Evolutionary conservation across 2,888 invertebrate species (phyloP), one percentile per base, ranked within the genome.

Genomic region (Cheilosia grossa): DNA sequence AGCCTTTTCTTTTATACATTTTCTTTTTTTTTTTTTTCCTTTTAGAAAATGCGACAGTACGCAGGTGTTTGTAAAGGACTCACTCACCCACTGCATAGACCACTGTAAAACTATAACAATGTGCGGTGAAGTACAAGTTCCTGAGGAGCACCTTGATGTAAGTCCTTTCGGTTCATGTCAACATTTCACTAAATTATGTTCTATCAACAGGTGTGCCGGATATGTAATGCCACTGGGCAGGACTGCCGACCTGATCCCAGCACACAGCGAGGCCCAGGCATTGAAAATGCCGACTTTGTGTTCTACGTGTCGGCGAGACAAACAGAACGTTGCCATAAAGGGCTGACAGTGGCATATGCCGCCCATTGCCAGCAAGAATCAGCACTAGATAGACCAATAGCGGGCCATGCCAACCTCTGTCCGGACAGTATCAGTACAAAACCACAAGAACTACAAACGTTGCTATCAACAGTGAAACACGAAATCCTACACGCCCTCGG

Each of bases 291-390:
- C 0, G 99, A 99, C 93, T 99, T 99, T 92, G 96, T 99, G 1
- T 95, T 99, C 87, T 99, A 99, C 92, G 98, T 99, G 7, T 98
- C 98, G 5, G 98, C 99, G 0, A 95, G 97, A 90, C 96, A 98
- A 91, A 98, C 98, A 0, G 96, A 96, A 88, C 93, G 98, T n/a
- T 99, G 99, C 91, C 95, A 95, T 86, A 95, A 97, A 88, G 97
- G 97, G 0, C 93, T 96, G 85, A 98, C 99, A 0, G 98, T 99
- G 1, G 99, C 99, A 0, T 99, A 99, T 92, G 99, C 99, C 0
- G 98, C 99, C 0, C 99, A 99, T 91, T 99, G 99, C 89, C 99
- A 99, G 91, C 98, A 98, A 91, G 99, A 99, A 92, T 94, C 96
- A 0, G 96, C 96, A 0, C 92, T 98, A 42, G 99, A 99, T 92